Evolutionary conservation across 2,113 vertebrate species (phyloP).

Genomic region (Takifugu flavidus): DNA sequence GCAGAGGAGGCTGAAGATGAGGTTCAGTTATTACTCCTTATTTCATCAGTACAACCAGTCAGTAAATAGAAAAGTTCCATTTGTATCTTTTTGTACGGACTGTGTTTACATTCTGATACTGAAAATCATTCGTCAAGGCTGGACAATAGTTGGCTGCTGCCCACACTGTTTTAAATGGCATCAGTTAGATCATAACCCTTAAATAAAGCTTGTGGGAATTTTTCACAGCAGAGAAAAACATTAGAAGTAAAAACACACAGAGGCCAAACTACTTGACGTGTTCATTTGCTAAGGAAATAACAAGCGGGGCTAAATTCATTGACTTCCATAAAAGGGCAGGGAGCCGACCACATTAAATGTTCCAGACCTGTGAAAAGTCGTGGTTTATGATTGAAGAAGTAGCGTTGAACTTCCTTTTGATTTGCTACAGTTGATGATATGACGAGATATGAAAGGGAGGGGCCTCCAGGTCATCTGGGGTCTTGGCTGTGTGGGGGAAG

Average conservation of each 20-base stretch:
- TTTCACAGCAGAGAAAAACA: background rate
- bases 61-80: background rate
- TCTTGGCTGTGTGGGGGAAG: background rate
- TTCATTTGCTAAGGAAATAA: conserved; percentile 63
- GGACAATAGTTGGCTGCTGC: conserved; percentile 1
- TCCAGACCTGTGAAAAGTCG: background rate
- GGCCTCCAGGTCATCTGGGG: conserved; percentile 4
- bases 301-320: conserved; percentile 24
- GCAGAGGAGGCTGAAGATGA: background rate
- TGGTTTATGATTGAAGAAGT: background rate
- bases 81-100: background rate
- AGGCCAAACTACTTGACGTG: conserved; percentile 36
- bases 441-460: background rate
- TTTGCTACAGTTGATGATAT: background rate
- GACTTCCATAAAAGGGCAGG: conserved; percentile 76
- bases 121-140: conserved; percentile 13
- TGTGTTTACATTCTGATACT: conserved; percentile 14
- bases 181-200: conserved; percentile 11
- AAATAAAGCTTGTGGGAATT: conserved; percentile 14
- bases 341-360: conserved; percentile 27
- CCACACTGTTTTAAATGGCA: conserved; percentile 14
- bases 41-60: too few relatives aligned
- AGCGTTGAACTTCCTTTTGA: conserved; percentile 29
- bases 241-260: background rate
- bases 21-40: background rate